phyloP scores from a whole-genome alignment of 1,140 invertebrate genomes.

The Delia radicum region DNA sequence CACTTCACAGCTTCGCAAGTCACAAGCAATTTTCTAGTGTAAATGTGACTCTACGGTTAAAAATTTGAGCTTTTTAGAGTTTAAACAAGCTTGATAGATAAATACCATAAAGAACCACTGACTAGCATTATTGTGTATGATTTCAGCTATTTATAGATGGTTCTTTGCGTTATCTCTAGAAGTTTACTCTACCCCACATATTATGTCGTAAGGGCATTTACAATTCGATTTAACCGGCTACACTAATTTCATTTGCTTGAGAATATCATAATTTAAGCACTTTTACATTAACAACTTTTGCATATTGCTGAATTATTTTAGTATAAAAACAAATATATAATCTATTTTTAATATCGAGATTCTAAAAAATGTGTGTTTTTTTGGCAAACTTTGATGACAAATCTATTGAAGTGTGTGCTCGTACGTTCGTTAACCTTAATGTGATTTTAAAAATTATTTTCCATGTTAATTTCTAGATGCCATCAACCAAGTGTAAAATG shows the following conservation, averaged over 20 bases:
- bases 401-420: not conserved
- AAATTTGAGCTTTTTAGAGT: no score
- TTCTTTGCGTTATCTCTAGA: no score
- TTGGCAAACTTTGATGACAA: not conserved
- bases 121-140: no score
- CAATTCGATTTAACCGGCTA: not conserved
- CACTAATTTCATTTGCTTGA: not conserved
- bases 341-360: not conserved
- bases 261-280: not conserved
- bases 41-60: no score
- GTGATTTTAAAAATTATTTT: not conserved
- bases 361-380: not conserved
- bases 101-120: no score
- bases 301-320: not conserved
- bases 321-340: no score
- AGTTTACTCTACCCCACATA: no score
- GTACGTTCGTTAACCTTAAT: not conserved
- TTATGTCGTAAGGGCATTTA: no score
- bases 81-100: no score
- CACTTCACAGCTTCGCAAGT: no score
- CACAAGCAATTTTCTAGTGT: no score
- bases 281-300: not conserved
- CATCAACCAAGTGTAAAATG: not conserved
- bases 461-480: not conserved
- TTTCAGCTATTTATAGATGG: no score